Evolutionary conservation across 2,797 vertebrate genomes (phyloP).

Genomic region (Amblyopsis hoosieri): DNA sequence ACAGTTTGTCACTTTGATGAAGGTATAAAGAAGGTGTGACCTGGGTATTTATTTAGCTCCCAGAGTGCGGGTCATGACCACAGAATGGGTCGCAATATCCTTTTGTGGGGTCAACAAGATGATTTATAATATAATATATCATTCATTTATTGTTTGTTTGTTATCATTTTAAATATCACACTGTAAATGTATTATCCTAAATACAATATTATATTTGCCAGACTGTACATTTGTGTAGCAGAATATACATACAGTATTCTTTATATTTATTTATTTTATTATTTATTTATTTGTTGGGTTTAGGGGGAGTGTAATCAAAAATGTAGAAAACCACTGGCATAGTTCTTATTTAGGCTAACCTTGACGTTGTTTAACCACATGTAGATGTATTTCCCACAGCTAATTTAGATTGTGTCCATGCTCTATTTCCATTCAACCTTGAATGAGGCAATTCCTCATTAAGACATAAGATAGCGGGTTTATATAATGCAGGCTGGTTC

Average conservation of each 20-base stretch:
- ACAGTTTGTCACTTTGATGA: conserved; percentile 51
- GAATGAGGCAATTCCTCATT: conserved; percentile 51
- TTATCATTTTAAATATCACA: too few species aligned
- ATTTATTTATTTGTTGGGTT: too few species aligned
- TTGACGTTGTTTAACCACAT: conserved; percentile 21
- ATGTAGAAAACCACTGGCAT: too few species aligned
- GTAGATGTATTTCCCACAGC: conserved; percentile 14
- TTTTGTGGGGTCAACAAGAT: conserved; percentile 20
- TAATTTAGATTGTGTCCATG: conserved; percentile 25
- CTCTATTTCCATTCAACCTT: conserved; percentile 39
- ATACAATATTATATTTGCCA: too few species aligned
- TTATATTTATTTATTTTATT: too few species aligned
- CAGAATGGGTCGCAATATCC: conserved; percentile 58
- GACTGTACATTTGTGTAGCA: too few species aligned
- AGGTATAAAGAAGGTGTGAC: conserved; percentile 46
- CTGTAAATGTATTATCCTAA: too few species aligned
- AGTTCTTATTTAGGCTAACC: conserved; percentile 8
- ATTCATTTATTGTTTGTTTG: too few species aligned
- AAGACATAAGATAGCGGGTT: conserved; percentile 55
- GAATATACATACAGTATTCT: too few species aligned
- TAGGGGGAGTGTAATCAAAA: too few species aligned
- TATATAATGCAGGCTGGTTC: conserved; percentile 46
- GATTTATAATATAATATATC: too few species aligned
- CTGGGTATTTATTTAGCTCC: conserved; percentile 30
- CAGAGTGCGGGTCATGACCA: conserved; percentile 50